Evolutionary conservation across 2,888 invertebrate genomes (phyloP), one percentile per base, ranked within the genome.

Genomic region (Colostygia pectinataria): DNA sequence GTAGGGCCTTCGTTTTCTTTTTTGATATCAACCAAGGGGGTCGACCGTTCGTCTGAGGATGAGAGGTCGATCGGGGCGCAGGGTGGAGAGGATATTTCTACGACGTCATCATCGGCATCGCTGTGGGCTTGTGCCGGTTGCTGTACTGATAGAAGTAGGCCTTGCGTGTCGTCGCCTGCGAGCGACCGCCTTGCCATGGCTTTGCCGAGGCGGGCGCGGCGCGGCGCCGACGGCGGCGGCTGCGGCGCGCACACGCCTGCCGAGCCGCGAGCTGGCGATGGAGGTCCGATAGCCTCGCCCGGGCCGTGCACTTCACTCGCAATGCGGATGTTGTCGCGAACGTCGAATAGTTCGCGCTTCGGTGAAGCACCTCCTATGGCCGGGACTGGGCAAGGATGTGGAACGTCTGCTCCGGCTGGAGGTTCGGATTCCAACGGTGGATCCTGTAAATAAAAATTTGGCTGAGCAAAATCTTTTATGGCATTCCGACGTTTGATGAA

Each of bases 191-290:
- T 83, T 5, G 93, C 94, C 93, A 94, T 94, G 18, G 91, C 93
- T 71, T 94, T 94, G 36, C 89, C 90, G 28, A 91, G 82, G 4
- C 90, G 80, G 0, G 90, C 90, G 27, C 90, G 77, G 29, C 90
- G 75, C 7, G 85, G 85, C 2, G 83, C 91, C 59, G 65, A 79
- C 44, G 71, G 89, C 53, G 76, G 92, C 10, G 92, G 92, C 53
- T 93, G 93, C 0, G 92, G 92, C 0, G 92, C 91, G 55, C 93
- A 93, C 60, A 92, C 92, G 1, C 93, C 93, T 3, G 93, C 93
- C 4, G 93, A 93, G 12, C 94, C 94, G 4, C 94, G 84, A 2
- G 94, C 94, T 0, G 94, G 94, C 38, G 93, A 94, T 0, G 94
- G 93, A 1, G 93, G 93, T 1, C 93, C 93, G n/a, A 80, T 52